phyloP scores from a whole-genome alignment of 2,888 invertebrate genomes.

The Melipona bicolor region DNA sequence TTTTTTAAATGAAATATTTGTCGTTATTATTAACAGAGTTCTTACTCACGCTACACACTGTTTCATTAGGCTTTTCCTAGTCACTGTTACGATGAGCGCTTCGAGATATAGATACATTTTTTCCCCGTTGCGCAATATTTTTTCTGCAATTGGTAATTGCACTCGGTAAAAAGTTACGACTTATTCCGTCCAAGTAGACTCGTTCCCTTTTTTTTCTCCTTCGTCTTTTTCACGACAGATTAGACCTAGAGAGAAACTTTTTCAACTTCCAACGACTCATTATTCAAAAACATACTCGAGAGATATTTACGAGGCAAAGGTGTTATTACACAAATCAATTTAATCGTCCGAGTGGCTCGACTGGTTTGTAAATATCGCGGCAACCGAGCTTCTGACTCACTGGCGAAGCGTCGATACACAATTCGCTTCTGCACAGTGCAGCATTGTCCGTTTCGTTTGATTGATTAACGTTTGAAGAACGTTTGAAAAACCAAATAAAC shows the following conservation, averaged over 20 bases:
- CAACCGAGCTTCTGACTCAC: slow-evolving; percentile 41
- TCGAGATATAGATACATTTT: too few species aligned
- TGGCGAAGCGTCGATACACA: neutral
- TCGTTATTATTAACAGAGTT: too few species aligned
- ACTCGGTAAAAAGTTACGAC: neutral
- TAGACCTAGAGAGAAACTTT: slow-evolving; percentile 41
- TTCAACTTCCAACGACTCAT: neutral
- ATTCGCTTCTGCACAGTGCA: neutral
- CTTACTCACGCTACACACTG: neutral
- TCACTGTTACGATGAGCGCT: too few species aligned
- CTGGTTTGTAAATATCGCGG: slow-evolving; percentile 42
- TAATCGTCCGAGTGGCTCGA: slow-evolving; percentile 23
- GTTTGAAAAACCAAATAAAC: neutral
- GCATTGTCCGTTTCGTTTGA: slow-evolving; percentile 14
- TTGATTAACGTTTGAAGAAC: slow-evolving; percentile 3
- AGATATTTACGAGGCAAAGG: neutral
- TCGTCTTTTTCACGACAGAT: slow-evolving; percentile 25
- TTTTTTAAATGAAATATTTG: too few species aligned
- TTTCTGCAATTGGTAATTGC: neutral
- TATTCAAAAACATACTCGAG: neutral
- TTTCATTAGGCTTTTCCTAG: neutral
- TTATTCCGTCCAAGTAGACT: neutral
- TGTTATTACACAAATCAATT: slow-evolving; percentile 32
- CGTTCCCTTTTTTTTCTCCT: too few species aligned
- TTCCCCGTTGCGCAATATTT: neutral